Conservation (phyloP, 2,888 invertebrate genomes). For the Pseudeuparius sepicola region DNA sequence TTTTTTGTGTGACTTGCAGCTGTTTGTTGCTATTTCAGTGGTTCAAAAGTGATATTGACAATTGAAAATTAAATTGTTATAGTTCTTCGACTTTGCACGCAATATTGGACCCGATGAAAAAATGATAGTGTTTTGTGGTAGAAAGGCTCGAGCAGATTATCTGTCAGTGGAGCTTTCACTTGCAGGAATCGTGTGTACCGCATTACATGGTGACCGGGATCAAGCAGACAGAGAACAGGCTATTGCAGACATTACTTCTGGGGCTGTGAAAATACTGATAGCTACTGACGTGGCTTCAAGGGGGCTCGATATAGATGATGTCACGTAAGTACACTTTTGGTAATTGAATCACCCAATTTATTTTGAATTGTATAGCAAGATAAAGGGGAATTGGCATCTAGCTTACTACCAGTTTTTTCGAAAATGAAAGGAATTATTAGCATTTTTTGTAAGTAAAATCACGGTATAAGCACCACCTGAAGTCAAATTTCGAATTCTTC, state of each 20-base stretch:
- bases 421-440: too few relatives aligned
- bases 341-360: too few relatives aligned
- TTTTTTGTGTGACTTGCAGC: too few relatives aligned
- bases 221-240: constrained; percentile 68
- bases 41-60: too few relatives aligned
- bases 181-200: constrained; percentile 58
- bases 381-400: too few relatives aligned
- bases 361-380: too few relatives aligned
- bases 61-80: too few relatives aligned
- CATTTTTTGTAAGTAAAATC: too few relatives aligned
- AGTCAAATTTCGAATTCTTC: too few relatives aligned
- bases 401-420: too few relatives aligned
- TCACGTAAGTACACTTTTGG: constrained; percentile 57
- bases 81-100: constrained; percentile 58
- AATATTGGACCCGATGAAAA: constrained; percentile 69
- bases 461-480: too few relatives aligned
- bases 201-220: constrained; percentile 85
- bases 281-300: constrained; percentile 94
- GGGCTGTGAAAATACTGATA: constrained; percentile 70
- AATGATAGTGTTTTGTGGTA: constrained; percentile 83
- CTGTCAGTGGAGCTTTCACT: constrained; percentile 69
- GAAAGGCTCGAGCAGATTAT: constrained; percentile 74
- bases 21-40: too few relatives aligned
- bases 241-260: constrained; percentile 70
- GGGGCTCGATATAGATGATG: constrained; percentile 84